Base-by-base conservation (phyloP, 1,140 invertebrate genomes). In the Drosophila pectinifera region DNA sequence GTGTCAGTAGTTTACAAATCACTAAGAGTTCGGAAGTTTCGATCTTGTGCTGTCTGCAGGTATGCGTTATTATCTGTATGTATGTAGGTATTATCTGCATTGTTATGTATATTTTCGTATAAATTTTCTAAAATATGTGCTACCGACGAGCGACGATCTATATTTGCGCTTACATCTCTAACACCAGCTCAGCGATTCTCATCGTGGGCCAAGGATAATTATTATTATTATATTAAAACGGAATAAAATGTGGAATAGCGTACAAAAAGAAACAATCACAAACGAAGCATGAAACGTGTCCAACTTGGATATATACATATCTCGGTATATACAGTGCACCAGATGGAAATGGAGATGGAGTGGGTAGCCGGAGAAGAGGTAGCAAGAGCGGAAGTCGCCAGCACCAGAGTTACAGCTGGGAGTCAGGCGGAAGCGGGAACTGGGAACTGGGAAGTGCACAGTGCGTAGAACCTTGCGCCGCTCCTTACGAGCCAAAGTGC, bases 401-500 rank as follows among this genome's bases (percentile, higher is more conserved):
- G 43, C 64, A 69, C 68, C 67, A 48, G 6, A 55, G 42, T 67
- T 51, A 18, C 20, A 53, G 42, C 48, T 56, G 41, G 16, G 36
- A 41, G 53, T 31, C 49, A 18, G 41, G 26, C 14, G 46, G 43
- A 54, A 45, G 48, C 48, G 48, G 24, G 24, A 42, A 7, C 26
- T 57, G 36, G 48, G 3, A 24, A 14, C 18, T 62, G 38, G 36
- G 26, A 20, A 28, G 28, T 28, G 28, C 28, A 31, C 28, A 31
- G 10, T 3, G 10, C 20, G 8, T 16, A 18, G 49, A 41, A 18
- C 43, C 20, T 16, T 20, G 41, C 39, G 26, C 13, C 20, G n/a
- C 42, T 16, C 16, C 28, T 95, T 94, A 99, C 73, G 98, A 99
- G 39, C 98, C 98, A 92, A 98, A 99, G 92, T 98, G 96, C 92